Evolutionary conservation across 64 coral and sea anemone genomes (phyloP), one percentile per base, ranked within the genome.

Genomic region (Pocillopora verrucosa): DNA sequence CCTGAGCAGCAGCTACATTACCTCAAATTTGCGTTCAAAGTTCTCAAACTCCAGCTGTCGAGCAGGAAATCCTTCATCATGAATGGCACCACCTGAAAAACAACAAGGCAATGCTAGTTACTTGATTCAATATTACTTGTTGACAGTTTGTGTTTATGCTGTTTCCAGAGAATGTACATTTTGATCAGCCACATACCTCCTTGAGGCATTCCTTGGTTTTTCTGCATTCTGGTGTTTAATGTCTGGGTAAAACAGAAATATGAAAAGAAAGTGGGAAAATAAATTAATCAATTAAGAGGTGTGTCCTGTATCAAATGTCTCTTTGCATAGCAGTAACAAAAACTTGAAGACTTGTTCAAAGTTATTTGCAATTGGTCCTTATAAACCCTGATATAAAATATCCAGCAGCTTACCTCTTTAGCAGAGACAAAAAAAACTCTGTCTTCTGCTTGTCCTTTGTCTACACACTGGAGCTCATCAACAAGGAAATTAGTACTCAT

Each of bases 21-120:
- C 96, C 96, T 98, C 96, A 93, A 98, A 98, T 65, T 95, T 98
- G 11, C 86, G 87, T 86, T 98, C 96, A 95, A 98, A 98, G 76
- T 98, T 89, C 72, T 98, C 96, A 93, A 98, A 98, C 74, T 98
- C 96, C 82, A 98, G 34, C 34, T 94, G 91, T 36, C 96, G 89
- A 25, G 89, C 93, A 76, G 89, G 90, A 88, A 98, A 98, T 68
- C 96, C 96, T 72, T 98, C 96, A 61, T 92, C 96, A 78, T 98
- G 86, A 79, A 98, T 95, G 22, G 96, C 96, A 74, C 92, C 96
- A 84, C 96, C 96, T 98, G 61, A 16, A 83, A 84, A 38, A 37
- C 0, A 45, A 16, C 17, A 77, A 1, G 35, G n/a, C 41, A 80
- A 4, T 80, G n/a, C 58, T 58, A n/a, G 58, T 60, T 58, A 59